Percentiles rank a stretch among this genome's conserved stretches.
phyloP scores from a whole-genome alignment of 2,113 vertebrate species.

The Halichoeres trimaculatus region DNA sequence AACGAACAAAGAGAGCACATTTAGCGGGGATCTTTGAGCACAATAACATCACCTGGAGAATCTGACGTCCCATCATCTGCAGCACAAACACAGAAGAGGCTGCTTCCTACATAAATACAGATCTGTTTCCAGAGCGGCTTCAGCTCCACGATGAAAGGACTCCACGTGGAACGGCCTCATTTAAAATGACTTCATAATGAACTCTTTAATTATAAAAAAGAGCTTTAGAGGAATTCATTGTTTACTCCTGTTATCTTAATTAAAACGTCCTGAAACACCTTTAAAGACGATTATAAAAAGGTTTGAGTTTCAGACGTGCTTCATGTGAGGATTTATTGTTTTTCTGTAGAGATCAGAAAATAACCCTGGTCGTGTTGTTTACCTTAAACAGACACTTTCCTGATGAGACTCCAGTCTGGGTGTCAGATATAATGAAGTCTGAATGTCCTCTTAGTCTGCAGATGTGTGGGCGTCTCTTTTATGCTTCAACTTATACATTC shows the following conservation, averaged over 20 bases:
- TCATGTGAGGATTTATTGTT: no score
- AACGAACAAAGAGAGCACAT: conserved; percentile 13
- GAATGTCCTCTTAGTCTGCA: not conserved
- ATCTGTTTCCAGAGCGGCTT: not conserved
- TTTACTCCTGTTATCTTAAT: no score
- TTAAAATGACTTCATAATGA: no score
- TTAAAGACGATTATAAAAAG: no score
- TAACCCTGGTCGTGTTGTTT: not conserved
- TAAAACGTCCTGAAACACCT: no score
- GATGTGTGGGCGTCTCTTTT: not conserved
- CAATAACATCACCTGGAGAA: not conserved
- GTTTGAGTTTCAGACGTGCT: no score
- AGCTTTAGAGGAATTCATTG: no score
- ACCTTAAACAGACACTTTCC: not conserved
- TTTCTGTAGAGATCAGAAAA: not conserved
- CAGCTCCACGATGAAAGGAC: not conserved
- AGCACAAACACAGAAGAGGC: not conserved
- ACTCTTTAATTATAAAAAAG: no score
- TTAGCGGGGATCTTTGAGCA: not conserved
- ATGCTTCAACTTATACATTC: not conserved
- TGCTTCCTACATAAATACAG: not conserved
- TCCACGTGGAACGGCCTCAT: no score
- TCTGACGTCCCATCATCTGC: not conserved
- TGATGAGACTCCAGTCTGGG: not conserved
- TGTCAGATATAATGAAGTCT: conserved; percentile 4